Conservation (phyloP, 2,888 invertebrate genomes). For the Drosophila phalerata region DNA sequence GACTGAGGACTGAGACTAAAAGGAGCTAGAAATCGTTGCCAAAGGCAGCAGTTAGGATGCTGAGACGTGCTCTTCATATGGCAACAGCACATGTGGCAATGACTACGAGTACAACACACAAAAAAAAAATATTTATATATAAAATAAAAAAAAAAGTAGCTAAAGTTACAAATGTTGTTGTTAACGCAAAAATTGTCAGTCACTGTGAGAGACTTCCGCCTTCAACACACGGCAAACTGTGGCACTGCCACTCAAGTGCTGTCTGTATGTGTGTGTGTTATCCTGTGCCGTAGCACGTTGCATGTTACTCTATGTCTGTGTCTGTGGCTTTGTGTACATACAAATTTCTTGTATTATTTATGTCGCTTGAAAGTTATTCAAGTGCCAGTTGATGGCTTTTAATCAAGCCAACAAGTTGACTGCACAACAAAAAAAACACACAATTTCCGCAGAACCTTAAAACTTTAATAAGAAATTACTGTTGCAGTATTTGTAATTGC, state of each 20-base stretch:
- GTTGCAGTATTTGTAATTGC: constrained; percentile 8
- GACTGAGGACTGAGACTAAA: constrained; percentile 9
- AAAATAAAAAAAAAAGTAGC: constrained; percentile 15
- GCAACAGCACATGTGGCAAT: constrained; percentile 60
- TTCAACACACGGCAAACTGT: constrained; percentile 40
- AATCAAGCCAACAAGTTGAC: constrained; percentile 49
- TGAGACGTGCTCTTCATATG: constrained; percentile 28
- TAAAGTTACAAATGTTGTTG: constrained; percentile 46
- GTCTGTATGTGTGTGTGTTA: constrained; percentile 1
- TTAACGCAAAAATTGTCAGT: constrained; percentile 76
- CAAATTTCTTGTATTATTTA: constrained; percentile 49
- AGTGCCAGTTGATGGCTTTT: constrained; percentile 53
- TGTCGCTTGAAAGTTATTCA: constrained; percentile 45
- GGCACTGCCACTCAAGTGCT: constrained; percentile 36
- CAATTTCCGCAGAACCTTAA: constrained; percentile 11
- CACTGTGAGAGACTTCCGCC: constrained; percentile 74
- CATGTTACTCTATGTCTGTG: constrained; percentile 17
- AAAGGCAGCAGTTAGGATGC: constrained; percentile 28
- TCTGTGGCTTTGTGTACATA: constrained; percentile 26
- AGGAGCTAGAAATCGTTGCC: constrained; percentile 30
- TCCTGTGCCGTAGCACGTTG: constrained; percentile 15
- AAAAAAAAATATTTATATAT: constrained; percentile 3
- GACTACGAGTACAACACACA: constrained; percentile 31
- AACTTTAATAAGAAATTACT: neutral
- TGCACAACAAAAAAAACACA: constrained; percentile 16